phyloP scores from a whole-genome alignment of 2,888 invertebrate genomes.

The Sarcophaga variegata region DNA sequence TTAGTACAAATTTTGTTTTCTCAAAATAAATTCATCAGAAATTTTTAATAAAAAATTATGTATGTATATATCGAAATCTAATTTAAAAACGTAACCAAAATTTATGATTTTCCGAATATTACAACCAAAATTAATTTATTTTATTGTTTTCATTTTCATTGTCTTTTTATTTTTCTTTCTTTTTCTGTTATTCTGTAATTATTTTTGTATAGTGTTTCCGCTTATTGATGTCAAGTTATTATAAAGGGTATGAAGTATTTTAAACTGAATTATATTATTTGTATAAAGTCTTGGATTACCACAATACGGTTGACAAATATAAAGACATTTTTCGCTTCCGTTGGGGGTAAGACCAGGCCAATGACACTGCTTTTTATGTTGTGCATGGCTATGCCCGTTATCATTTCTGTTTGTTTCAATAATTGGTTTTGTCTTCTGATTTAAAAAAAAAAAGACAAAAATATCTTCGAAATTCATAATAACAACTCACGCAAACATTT shows the following conservation, averaged over 20 bases:
- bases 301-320: slow-evolving; percentile 34
- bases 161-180: not conserved
- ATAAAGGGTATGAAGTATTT: slow-evolving; percentile 14
- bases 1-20: not conserved
- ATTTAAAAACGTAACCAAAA: no score
- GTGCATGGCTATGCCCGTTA: slow-evolving; percentile 73
- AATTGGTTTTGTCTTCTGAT: slow-evolving; percentile 21
- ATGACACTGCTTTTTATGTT: slow-evolving; percentile 77
- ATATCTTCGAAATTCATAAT: slow-evolving; percentile 57
- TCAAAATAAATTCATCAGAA: not conserved
- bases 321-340: not conserved
- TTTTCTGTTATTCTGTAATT: not conserved
- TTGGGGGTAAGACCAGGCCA: slow-evolving; percentile 52
- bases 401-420: slow-evolving; percentile 19
- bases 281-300: slow-evolving; percentile 30
- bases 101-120: no score
- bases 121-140: not conserved
- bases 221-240: slow-evolving; percentile 10
- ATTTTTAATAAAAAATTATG: not conserved
- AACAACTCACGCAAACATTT: slow-evolving; percentile 62
- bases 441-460: slow-evolving; percentile 38
- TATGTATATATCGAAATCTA: no score
- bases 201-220: slow-evolving; percentile 9
- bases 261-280: slow-evolving; percentile 43
- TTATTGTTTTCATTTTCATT: not conserved